Conservation (phyloP, 2,113 vertebrate species). For the Pseudopodoces humilis region DNA sequence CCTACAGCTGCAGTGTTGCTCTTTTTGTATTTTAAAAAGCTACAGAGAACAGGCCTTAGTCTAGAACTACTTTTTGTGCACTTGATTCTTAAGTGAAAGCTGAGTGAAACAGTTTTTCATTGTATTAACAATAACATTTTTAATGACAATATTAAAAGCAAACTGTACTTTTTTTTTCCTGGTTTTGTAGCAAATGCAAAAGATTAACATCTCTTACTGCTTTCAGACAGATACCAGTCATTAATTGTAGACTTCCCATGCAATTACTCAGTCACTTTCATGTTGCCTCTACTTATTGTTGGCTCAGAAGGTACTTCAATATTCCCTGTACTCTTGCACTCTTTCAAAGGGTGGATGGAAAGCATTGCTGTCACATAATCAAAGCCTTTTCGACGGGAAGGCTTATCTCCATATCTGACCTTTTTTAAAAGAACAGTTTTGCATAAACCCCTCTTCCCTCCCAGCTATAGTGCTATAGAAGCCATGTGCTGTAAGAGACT, state of each 20-base stretch:
- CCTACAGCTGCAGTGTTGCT: not conserved
- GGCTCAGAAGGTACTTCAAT: not conserved
- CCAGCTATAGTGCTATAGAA: not conserved
- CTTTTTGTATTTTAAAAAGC: not conserved
- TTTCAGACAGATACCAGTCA: not conserved
- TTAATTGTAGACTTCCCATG: not conserved
- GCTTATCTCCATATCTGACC: not conserved
- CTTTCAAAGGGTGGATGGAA: not conserved
- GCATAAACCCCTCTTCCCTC: not conserved
- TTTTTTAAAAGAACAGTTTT: not conserved
- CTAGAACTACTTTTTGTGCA: not conserved
- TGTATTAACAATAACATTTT: not conserved
- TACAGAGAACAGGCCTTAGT: not conserved
- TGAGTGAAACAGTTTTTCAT: not conserved
- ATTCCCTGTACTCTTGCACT: not conserved
- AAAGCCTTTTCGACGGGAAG: not conserved
- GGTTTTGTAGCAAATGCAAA: not conserved
- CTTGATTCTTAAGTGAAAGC: not conserved
- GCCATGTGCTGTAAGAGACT: not conserved
- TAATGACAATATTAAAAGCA: not conserved
- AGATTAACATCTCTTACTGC: not conserved
- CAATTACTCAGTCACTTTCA: not conserved
- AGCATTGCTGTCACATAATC: not conserved
- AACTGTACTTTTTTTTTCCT: not conserved
- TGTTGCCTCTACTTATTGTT: not conserved